Percentiles rank a stretch among this genome's conserved stretches.
phyloP scores from a whole-genome alignment of 2,888 invertebrate genomes.

The Ormyrus thymus region DNA sequence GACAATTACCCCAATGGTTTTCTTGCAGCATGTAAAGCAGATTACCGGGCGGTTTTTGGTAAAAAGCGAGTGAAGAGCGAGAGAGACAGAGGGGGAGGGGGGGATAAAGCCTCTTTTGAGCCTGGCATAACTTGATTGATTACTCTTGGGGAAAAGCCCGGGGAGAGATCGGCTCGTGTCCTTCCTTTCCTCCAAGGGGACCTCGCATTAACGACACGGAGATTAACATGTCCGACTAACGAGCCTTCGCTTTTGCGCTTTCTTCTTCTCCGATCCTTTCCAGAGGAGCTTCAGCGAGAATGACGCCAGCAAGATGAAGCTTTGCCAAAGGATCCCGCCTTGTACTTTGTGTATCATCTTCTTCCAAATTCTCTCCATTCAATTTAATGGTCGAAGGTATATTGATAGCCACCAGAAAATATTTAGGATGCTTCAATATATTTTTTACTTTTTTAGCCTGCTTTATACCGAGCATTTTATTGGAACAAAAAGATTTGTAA shows the following conservation, averaged over 20 bases:
- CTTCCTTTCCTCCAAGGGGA: background rate
- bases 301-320: constrained; percentile 11
- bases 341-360: no score
- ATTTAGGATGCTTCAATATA: no score
- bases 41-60: constrained; percentile 53
- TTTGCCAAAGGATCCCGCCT: no score
- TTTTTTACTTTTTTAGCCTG: no score
- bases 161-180: constrained; percentile 42
- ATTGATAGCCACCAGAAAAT: no score
- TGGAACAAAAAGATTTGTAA: no score
- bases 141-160: constrained; percentile 54
- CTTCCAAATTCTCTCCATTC: no score
- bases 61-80: constrained; percentile 32
- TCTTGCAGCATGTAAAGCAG: constrained; percentile 58
- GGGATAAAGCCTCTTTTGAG: constrained; percentile 55
- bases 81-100: background rate
- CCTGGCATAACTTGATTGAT: constrained; percentile 64
- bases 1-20: constrained; percentile 60
- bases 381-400: no score
- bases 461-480: no score
- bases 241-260: constrained; percentile 56
- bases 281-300: background rate
- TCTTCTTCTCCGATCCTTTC: background rate
- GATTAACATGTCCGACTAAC: constrained; percentile 66
- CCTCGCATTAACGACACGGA: constrained; percentile 61